Conservation (phyloP, 2,113 vertebrate species). For the Rhinoderma darwinii region DNA sequence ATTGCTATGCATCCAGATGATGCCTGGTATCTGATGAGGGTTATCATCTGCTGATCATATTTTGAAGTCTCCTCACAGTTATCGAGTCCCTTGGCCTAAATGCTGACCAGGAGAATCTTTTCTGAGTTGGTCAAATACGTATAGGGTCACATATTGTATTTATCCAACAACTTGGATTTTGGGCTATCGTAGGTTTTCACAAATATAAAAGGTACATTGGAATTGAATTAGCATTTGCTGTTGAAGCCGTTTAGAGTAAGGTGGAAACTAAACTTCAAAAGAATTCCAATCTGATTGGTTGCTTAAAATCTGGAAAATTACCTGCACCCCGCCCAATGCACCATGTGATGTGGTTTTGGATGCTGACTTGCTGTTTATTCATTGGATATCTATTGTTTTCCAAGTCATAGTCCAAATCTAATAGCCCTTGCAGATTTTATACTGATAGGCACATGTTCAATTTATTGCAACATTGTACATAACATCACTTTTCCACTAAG, state of each 20-base stretch:
- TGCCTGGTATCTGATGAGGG: neutral
- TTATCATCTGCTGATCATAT: neutral
- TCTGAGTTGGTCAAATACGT: neutral
- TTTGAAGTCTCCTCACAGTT: neutral
- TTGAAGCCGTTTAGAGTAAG: neutral
- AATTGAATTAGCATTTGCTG: neutral
- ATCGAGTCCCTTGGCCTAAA: neutral
- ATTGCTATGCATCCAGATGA: neutral
- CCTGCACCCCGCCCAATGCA: neutral
- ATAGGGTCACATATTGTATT: neutral
- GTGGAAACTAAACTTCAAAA: constrained; percentile 27
- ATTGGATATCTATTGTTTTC: constrained; percentile 40
- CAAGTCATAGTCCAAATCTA: constrained; percentile 40
- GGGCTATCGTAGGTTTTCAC: neutral
- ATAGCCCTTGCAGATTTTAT: neutral
- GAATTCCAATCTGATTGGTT: constrained; percentile 12
- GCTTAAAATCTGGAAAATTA: constrained; percentile 6
- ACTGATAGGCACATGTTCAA: constrained; percentile 46
- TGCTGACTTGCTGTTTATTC: constrained; percentile 36
- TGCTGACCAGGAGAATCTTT: neutral
- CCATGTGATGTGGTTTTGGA: neutral
- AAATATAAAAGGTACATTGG: neutral
- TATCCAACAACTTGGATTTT: neutral
- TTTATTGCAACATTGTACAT: constrained; percentile 28
- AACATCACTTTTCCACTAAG: neutral